phyloP scores from a whole-genome alignment of 2,797 vertebrate species.

The Yasuhikotakia modesta region DNA sequence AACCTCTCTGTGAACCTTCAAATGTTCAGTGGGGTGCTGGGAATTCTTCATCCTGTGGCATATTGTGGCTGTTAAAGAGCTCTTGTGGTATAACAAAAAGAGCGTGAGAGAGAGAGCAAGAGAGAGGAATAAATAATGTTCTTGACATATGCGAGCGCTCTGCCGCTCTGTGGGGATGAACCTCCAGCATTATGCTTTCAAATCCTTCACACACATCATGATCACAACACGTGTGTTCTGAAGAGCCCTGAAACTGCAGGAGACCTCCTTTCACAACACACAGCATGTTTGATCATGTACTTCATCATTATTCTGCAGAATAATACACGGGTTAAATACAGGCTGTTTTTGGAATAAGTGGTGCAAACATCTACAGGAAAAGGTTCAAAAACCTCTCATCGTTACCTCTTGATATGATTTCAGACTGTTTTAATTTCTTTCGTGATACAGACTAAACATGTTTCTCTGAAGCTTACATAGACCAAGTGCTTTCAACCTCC shows the following conservation, averaged over 20 bases:
- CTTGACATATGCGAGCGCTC: slow-evolving; percentile 18
- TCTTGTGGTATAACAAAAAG: slow-evolving; percentile 32
- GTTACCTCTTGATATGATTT: neutral
- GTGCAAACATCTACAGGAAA: neutral
- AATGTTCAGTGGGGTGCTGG: neutral
- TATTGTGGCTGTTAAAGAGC: slow-evolving; percentile 16
- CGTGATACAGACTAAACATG: no score
- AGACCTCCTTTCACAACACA: slow-evolving; percentile 13
- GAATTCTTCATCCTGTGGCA: neutral
- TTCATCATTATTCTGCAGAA: no score
- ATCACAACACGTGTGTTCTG: slow-evolving; percentile 8
- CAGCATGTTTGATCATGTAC: no score
- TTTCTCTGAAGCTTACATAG: no score
- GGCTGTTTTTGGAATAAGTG: neutral
- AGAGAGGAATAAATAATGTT: slow-evolving; percentile 15
- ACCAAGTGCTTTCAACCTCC: no score
- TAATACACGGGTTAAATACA: no score
- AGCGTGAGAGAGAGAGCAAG: neutral
- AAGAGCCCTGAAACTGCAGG: neutral
- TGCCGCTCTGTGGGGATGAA: slow-evolving; percentile 2
- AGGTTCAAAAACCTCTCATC: neutral
- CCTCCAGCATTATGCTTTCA: slow-evolving; percentile 21
- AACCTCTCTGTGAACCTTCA: slow-evolving; percentile 28
- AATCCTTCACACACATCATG: slow-evolving; percentile 41
- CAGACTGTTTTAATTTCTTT: no score